Base-by-base conservation (phyloP, 2,888 invertebrate species). In the Apamea crenata region DNA sequence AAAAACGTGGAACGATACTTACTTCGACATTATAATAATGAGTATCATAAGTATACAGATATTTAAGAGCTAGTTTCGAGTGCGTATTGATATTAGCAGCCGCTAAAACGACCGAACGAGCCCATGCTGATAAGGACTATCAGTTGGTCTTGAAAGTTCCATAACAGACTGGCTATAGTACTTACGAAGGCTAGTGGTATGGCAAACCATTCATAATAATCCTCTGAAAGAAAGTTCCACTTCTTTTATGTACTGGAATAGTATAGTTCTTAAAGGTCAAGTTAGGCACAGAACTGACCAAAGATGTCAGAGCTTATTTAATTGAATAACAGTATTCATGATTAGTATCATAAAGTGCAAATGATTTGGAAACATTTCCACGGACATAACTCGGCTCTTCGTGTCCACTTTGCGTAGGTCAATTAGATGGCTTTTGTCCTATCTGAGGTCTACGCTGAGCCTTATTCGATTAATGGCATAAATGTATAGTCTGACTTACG, bases 61-160 rank as follows among this genome's bases (percentile, higher is more conserved):
- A 87, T 6, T 96, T 94, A 14, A 97, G 94, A 0, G 97, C 97
- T 29, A 94, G 90, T 69, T 95, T 95, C 2, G 97, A 97, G 76
- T 97, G 95, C 50, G 97, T 96, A 83, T 97, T 96, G 12, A 97
- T 95, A 4, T 96, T 94, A 0, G 97, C 97, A 0, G 97, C 98
- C 8, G 96, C 96, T 47, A 98, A 91, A 0, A 98, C 97, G 0
- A 98, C n/a, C n/a, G n/a, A n/a, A n/a, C n/a, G n/a, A 91, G 0
- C 98, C 98, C 90, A 98, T 96, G 89, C 98, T 98, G 0, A 98
- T 94, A 2, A 98, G 92, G 85, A 98, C 97, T 36, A 98, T 97
- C 86, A 98, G 97, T 16, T 98, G 92, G 90, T 98, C 98, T 93
- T 97, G 98, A 83, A 97, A 98, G 89, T 97, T 98, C 98, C 98